Evolutionary conservation across 1,140 invertebrate genomes (phyloP).

Genomic region (Drosophila lacteicornis): DNA sequence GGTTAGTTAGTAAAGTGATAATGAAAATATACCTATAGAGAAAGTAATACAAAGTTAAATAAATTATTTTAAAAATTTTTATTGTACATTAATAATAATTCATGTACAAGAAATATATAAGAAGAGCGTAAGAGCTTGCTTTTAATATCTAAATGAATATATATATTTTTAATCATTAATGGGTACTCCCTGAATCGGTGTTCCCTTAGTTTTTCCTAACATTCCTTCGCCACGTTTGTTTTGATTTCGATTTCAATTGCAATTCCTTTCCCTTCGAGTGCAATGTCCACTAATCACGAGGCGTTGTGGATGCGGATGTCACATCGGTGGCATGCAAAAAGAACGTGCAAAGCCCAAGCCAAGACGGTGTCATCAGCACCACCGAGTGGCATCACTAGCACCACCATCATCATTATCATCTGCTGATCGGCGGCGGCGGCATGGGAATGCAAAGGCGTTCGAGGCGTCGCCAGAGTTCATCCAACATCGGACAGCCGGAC

Average conservation of each 20-base stretch:
- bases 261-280: slow-evolving; percentile 55
- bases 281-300: slow-evolving; percentile 73
- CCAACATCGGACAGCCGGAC: slow-evolving; percentile 32
- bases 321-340: slow-evolving; percentile 66
- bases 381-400: slow-evolving; percentile 2
- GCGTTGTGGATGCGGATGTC: slow-evolving; percentile 55
- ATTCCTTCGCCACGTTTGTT: slow-evolving; percentile 50
- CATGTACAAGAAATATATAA: too few relatives aligned
- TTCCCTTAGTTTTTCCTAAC: background rate
- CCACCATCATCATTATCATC: slow-evolving; percentile 39
- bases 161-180: background rate
- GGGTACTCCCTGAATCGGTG: slow-evolving; percentile 2
- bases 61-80: too few relatives aligned
- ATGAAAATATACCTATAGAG: too few relatives aligned
- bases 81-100: too few relatives aligned
- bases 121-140: too few relatives aligned
- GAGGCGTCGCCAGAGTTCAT: slow-evolving; percentile 70
- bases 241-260: slow-evolving; percentile 72
- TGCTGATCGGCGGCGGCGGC: slow-evolving; percentile 13
- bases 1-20: too few relatives aligned
- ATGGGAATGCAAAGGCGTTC: slow-evolving; percentile 62
- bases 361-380: slow-evolving; percentile 29
- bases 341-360: slow-evolving; percentile 54
- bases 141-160: background rate
- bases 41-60: too few relatives aligned